Evolutionary conservation across 2,113 vertebrate genomes (phyloP).

Genomic region (Athene noctua): DNA sequence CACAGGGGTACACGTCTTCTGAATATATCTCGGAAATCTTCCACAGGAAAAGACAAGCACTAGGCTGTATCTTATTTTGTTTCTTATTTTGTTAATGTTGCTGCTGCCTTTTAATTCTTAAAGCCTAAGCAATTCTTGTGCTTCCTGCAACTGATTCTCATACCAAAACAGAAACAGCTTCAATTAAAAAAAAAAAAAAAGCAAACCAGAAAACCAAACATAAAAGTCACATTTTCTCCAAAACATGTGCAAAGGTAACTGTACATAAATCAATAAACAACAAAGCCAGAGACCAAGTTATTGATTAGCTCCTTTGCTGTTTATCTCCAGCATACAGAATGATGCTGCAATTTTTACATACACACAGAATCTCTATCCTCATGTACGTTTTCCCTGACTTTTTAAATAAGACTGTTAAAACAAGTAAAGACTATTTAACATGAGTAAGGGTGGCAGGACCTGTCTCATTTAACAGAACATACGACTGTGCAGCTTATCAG

Average conservation of each 20-base stretch:
- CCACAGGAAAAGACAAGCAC: not conserved
- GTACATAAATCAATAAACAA: slow-evolving; percentile 15
- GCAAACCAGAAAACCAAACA: not conserved
- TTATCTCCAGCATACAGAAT: not conserved
- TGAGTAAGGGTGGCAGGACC: not conserved
- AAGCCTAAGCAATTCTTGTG: not conserved
- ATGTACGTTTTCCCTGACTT: rapidly evolving
- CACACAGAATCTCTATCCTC: not conserved
- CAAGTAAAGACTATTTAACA: not conserved
- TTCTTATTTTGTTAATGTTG: not conserved
- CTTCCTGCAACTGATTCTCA: not conserved
- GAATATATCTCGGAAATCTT: not conserved
- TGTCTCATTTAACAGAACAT: not conserved
- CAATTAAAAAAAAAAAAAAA: not conserved
- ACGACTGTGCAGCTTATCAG: not conserved
- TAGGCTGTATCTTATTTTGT: not conserved
- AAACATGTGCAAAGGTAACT: slow-evolving; percentile 44
- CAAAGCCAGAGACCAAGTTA: slow-evolving; percentile 43
- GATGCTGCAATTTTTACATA: slow-evolving; percentile 24
- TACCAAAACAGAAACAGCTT: not conserved
- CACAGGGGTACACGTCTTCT: not conserved
- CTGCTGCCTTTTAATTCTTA: not conserved
- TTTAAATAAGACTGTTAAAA: not conserved
- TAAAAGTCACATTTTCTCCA: not conserved
- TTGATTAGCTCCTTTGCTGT: slow-evolving; percentile 39